These are phyloP conservation scores for Podocnemis expansa DNA, from an alignment of 2,113 vertebrate genomes.

Conservation along the genomic window DNA sequence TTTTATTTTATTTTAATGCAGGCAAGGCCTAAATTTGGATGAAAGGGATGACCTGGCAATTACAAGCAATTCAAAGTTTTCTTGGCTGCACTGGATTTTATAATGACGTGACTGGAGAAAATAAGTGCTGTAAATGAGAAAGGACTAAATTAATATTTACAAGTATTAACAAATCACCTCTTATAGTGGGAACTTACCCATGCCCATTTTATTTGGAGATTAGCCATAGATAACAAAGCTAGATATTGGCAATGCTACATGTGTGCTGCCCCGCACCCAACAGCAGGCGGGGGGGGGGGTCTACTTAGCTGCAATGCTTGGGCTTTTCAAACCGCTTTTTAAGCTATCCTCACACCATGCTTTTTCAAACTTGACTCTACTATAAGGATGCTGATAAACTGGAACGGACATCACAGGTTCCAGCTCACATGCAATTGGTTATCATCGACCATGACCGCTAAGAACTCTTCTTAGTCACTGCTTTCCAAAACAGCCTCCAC, in stretches of 20 bases:
- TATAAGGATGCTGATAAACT: neutral
- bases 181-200: neutral
- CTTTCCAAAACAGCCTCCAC: neutral
- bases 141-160: neutral
- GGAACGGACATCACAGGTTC: neutral
- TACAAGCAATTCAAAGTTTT: neutral
- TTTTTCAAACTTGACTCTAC: neutral
- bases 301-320: neutral
- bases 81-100: rapidly evolving
- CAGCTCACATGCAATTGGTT: neutral
- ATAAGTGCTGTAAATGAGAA: neutral
- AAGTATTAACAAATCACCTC: neutral
- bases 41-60: neutral
- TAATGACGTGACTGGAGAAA: neutral
- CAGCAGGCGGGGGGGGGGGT: neutral
- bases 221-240: neutral
- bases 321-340: neutral
- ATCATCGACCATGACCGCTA: neutral
- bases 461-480: neutral
- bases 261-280: neutral
- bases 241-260: neutral
- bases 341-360: neutral
- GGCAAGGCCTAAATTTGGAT: neutral
- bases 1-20: no score
- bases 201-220: neutral